These are phyloP conservation scores for Narcine bancroftii DNA, from an alignment of 2,113 vertebrate genomes.

Conservation along the genomic window DNA sequence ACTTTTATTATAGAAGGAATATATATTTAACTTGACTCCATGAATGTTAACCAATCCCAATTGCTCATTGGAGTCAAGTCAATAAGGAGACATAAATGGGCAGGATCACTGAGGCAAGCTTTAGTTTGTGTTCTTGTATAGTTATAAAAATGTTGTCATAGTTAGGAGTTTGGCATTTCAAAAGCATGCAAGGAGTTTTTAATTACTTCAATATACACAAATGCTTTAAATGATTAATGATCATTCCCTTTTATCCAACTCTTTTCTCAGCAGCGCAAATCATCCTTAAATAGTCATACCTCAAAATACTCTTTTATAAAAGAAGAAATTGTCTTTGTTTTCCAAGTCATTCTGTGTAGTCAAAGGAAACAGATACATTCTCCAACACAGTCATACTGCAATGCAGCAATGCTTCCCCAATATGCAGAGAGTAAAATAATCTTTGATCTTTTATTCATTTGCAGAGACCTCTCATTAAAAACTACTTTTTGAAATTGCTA, in stretches of 20 bases:
- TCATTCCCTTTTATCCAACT: background rate
- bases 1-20: too few relatives aligned
- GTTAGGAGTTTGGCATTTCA: background rate
- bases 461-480: slow-evolving; percentile 25
- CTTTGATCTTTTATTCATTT: slow-evolving; percentile 30
- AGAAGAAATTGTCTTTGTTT: slow-evolving; percentile 4
- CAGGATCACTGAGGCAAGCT: background rate
- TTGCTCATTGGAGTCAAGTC: background rate
- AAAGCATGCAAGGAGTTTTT: background rate
- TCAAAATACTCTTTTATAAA: background rate
- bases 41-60: background rate
- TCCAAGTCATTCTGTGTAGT: background rate
- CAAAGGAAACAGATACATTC: background rate
- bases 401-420: background rate
- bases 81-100: background rate
- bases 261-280: background rate
- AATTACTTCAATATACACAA: background rate
- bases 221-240: background rate
- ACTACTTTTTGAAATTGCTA: slow-evolving; percentile 24
- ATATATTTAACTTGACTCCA: background rate
- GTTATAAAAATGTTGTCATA: background rate
- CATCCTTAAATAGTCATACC: background rate
- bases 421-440: slow-evolving; percentile 17
- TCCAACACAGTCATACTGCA: background rate
- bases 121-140: background rate